Evolutionary conservation across 1,140 invertebrate species (phyloP).

Genomic region (Drosophila watanabei): DNA sequence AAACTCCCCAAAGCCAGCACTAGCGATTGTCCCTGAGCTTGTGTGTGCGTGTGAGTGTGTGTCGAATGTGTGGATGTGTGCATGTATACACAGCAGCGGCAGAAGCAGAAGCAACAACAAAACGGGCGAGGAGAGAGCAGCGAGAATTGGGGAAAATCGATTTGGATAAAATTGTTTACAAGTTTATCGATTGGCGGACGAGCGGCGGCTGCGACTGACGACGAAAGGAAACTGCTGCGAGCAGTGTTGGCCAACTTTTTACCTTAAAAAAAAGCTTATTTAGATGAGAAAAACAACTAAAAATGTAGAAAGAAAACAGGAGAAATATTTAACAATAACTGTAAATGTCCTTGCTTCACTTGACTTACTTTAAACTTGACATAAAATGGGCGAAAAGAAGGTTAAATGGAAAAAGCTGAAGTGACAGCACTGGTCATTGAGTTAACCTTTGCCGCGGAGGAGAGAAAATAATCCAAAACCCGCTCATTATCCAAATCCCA

Average conservation of each 20-base stretch:
- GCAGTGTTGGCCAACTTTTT: slow-evolving; percentile 9
- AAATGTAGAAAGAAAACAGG: not conserved
- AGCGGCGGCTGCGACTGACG: not conserved
- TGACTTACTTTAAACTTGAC: not conserved
- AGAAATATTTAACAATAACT: not conserved
- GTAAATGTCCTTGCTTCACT: not conserved
- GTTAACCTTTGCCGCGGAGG: slow-evolving; percentile 39
- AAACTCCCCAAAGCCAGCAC: slow-evolving; percentile 8
- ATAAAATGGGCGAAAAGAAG: not conserved
- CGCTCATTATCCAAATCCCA: slow-evolving; percentile 8
- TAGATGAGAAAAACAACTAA: not conserved
- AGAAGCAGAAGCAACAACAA: slow-evolving; percentile 64
- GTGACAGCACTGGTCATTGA: slow-evolving; percentile 29
- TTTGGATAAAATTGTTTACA: slow-evolving; percentile 73
- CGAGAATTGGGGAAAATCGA: slow-evolving; percentile 76
- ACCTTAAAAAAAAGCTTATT: not conserved
- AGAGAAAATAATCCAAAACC: not conserved
- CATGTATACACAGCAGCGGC: slow-evolving; percentile 67
- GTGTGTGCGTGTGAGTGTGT: slow-evolving; percentile 25
- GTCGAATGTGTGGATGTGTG: slow-evolving; percentile 31
- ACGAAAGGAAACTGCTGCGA: slow-evolving; percentile 2
- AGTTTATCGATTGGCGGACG: slow-evolving; percentile 68
- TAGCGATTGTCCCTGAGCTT: slow-evolving; percentile 23
- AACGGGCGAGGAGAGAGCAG: slow-evolving; percentile 55
- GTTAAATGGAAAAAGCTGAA: not conserved